Evolutionary conservation across 2,888 invertebrate genomes (phyloP), one percentile per base, ranked within the genome.

Genomic region (Dromius quadrimaculatus): DNA sequence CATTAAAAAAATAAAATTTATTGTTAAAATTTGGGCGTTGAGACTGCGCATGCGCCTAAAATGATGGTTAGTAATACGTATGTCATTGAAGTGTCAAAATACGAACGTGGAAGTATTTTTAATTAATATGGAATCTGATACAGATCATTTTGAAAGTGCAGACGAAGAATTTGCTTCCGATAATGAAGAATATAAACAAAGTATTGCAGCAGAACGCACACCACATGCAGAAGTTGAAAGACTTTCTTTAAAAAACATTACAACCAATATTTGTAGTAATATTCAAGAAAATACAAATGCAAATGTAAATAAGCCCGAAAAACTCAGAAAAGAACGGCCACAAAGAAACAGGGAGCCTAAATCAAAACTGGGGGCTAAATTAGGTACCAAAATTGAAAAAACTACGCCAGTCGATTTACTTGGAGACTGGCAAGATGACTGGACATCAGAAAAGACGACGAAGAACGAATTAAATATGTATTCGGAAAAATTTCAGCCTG

Each of bases 91-190:
- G 11, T 54, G 23, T 28, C 23, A 23, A 54, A 28, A 1, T 22
- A n/a, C 20, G 2, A 47, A 47, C 47, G 47, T 22, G 15, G 22
- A 47, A 47, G n/a, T 20, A 59, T 73, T n/a, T n/a, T n/a, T n/a
- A n/a, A n/a, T n/a, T n/a, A n/a, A n/a, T n/a, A 91, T 91, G 91
- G 87, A 88, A 77, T 91, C 91, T 74, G 92, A 91, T 74, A 91
- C 90, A 81, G 92, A 91, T 76, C 89, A 87, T 78, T 92, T 91
- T 79, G 90, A 91, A 81, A 92, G 92, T 82, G 92, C 92, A 2
- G 91, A 92, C 76, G 92, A 92, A 77, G 90, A 89, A 28, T 82
- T 85, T 73, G 88, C 88, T 23, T 83, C 84, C 65, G 83, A 81
- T 64, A 77, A 83, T 13, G 82, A 80, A 81, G 81, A 43, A 83